Evolutionary conservation across 2,113 vertebrate species (phyloP).

Genomic region (Phoenicopterus ruber): DNA sequence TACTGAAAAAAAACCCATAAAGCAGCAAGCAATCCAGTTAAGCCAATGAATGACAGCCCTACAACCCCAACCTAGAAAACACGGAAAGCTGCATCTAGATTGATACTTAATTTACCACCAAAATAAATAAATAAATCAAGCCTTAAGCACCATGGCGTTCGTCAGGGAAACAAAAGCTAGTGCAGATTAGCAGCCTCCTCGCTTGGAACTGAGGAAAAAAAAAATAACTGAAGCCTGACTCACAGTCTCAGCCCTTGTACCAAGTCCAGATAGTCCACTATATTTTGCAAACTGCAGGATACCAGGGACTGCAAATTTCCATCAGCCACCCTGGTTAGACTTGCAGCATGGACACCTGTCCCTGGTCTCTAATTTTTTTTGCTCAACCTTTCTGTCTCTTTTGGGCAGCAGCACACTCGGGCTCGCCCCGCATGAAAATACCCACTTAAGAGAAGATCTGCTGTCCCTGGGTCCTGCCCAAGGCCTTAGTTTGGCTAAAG

Average conservation of each 20-base stretch:
- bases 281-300: not conserved
- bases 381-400: not conserved
- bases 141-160: not conserved
- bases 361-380: not conserved
- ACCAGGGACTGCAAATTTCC: not conserved
- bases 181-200: not conserved
- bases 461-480: not conserved
- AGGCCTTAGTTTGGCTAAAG: not conserved
- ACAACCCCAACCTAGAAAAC: not conserved
- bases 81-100: not conserved
- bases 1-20: not conserved
- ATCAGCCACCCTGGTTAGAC: not conserved
- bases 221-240: not conserved
- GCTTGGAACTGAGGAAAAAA: not conserved
- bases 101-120: constrained; percentile 5
- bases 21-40: constrained; percentile 46
- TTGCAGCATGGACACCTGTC: not conserved
- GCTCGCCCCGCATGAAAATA: not conserved
- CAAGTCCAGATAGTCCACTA: not conserved
- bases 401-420: not conserved
- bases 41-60: constrained; percentile 31
- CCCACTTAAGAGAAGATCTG: not conserved
- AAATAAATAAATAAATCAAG: constrained; percentile 48
- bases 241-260: not conserved
- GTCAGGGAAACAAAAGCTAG: constrained; percentile 1